Conservation (phyloP, 1,140 invertebrate species). For the Aphelinus atriplicis region DNA sequence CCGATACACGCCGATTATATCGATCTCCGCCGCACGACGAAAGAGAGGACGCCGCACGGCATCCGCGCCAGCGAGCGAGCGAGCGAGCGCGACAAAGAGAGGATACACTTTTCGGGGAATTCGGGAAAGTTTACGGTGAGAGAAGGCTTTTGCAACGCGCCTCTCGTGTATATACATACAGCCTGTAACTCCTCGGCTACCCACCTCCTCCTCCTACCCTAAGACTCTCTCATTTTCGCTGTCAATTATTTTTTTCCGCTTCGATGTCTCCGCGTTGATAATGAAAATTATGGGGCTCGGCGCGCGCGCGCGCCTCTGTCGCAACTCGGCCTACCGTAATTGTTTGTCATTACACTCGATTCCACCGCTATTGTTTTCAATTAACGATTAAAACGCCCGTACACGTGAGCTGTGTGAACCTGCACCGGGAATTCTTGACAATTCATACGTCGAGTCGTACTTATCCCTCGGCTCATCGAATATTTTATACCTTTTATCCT, state of each 20-base stretch:
- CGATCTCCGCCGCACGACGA: conserved; percentile 17
- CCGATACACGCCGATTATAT: conserved; percentile 36
- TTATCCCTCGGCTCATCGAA: too few species aligned
- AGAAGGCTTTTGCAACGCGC: conserved; percentile 29
- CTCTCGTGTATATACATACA: too few species aligned
- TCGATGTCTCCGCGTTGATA: conserved; percentile 31
- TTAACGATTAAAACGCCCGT: too few species aligned
- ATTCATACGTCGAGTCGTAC: too few species aligned
- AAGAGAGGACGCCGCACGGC: not conserved
- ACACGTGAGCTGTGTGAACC: too few species aligned
- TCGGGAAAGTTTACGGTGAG: conserved; percentile 37
- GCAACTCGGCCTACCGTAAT: not conserved
- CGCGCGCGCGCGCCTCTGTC: not conserved
- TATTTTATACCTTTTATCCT: too few species aligned
- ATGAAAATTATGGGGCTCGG: conserved; percentile 28
- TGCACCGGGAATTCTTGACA: too few species aligned
- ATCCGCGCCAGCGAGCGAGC: not conserved
- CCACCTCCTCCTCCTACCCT: too few species aligned
- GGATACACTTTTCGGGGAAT: conserved; percentile 27
- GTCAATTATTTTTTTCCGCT: conserved; percentile 35
- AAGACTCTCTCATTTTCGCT: conserved; percentile 17
- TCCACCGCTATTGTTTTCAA: not conserved
- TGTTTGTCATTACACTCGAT: not conserved
- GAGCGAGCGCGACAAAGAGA: not conserved
- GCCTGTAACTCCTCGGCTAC: too few species aligned